Evolutionary conservation across 2,888 invertebrate species (phyloP), one percentile per base, ranked within the genome.

Genomic region (Apodemia zela): DNA sequence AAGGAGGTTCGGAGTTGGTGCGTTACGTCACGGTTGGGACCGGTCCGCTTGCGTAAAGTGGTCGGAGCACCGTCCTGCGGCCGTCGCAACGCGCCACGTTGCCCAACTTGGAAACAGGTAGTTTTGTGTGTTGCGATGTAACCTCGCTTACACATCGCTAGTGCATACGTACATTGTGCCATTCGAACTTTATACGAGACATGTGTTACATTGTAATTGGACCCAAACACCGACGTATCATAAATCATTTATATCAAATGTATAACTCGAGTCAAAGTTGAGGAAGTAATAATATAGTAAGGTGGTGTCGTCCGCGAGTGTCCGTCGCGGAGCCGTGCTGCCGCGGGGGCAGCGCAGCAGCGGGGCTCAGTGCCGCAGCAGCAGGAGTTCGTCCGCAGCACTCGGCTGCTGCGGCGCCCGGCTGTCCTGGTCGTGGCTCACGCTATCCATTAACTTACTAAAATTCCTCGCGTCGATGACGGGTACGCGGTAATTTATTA

Each of bases 391-490:
- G 33, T 8, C 11, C 1, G 10, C 38, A 3, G 42, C 42, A 4
- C 42, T 11, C 10, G 15, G 13, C 42, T 15, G 42, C 42, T 42
- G 42, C 33, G 33, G 6, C 33, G 49, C 42, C 18, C 35, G 59
- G 15, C n/a, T 13, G 17, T 15, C 58, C 63, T 10, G 13, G 54
- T n/a, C 25, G n/a, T 33, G 42, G 75, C 73, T 73, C 78, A 77
- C 78, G 77, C 79, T 81, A 81, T 77, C 77, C 81, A 82, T 82
- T 80, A 75, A 74, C 80, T 85, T 81, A 85, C 85, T 85, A 84
- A 84, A 77, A 86, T 85, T 84, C 82, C 79, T 82, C 77, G 79
- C 72, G 78, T 74, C 75, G 73, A 74, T 81, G 77, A 74, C 75
- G 79, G 78, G 76, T 78, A 75, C 79, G 79, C 80, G 78, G 80